These are phyloP conservation scores for Calyptommatus sinebrachiatus DNA, from an alignment of 2,113 vertebrate species.

Conservation along the genomic window DNA sequence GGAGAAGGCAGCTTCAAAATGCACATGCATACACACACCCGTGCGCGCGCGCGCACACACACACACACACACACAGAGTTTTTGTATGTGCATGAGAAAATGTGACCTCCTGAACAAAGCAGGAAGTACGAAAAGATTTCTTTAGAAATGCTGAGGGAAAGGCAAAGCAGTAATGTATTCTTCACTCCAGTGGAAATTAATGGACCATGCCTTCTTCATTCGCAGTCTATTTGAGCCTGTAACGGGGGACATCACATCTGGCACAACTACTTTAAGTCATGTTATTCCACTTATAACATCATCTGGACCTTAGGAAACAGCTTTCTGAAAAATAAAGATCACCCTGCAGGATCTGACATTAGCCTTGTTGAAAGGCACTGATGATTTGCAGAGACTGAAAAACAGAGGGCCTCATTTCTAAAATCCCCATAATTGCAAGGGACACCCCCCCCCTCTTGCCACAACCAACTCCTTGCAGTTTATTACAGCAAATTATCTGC, in stretches of 20 bases:
- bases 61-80: conserved; percentile 11
- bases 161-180: conserved; percentile 51
- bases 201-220: conserved; percentile 50
- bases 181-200: conserved; percentile 58
- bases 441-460: conserved; percentile 7
- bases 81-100: background rate
- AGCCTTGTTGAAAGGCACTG: conserved; percentile 57
- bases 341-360: conserved; percentile 35
- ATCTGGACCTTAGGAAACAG: conserved; percentile 55
- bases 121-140: conserved; percentile 40
- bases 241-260: conserved; percentile 58
- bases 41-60: too few species aligned
- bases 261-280: conserved; percentile 61
- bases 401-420: conserved; percentile 8
- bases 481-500: too few species aligned
- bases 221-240: conserved; percentile 57
- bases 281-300: conserved; percentile 53
- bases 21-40: too few species aligned
- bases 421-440: conserved; percentile 33
- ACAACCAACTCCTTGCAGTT: background rate
- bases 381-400: conserved; percentile 58
- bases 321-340: conserved; percentile 46
- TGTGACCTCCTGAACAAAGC: conserved; percentile 46
- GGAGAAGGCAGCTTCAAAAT: conserved; percentile 56
- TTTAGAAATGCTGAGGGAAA: conserved; percentile 30